Evolutionary conservation across 2,888 invertebrate genomes (phyloP), one percentile per base, ranked within the genome.

Genomic region (Pherbina coryleti): DNA sequence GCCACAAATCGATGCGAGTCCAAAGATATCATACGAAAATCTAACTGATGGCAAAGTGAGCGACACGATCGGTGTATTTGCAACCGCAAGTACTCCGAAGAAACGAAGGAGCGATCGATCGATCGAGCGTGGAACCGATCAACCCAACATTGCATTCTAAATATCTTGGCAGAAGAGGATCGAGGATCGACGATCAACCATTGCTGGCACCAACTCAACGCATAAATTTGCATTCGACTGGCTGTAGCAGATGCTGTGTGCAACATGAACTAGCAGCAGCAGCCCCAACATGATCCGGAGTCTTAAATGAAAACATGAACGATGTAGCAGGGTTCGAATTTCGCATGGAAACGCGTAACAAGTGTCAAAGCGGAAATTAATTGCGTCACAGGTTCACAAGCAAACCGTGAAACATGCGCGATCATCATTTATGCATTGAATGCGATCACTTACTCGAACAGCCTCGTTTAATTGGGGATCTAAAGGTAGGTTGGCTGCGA

Each of bases 291-390:
- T 51, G 70, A 70, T 44, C 5, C 37, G n/a, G 22, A 5, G 57
- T 14, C 22, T 44, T 31, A 69, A 31, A 69, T 69, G 69, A 49
- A 57, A 57, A 57, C 49, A 60, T 44, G 73, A 51, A n/a, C 72
- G 53, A 22, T 31, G 71, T 17, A 72, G 37, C 9, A 25, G 31
- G 74, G 8, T 44, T 75, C 74, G 28, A 9, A 57, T 66, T 75
- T 75, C 74, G 31, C 64, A 64, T 64, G 62, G 55, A 31, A 67
- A 34, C 66, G 75, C 75, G 67, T 75, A 55, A 19, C 75, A 75
- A 75, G 75, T 75, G 75, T 75, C 75, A 67, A 75, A 34, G 75
- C 66, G 25, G 34, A 67, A 75, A 66, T 75, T 75, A 75, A 75
- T 55, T 75, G 75, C 75, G 75, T 75, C 75, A 67, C 34, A 11